These are phyloP conservation scores for Desmodus rotundus DNA, from an alignment of 2,113 vertebrate genomes.

Conservation along the genomic window DNA sequence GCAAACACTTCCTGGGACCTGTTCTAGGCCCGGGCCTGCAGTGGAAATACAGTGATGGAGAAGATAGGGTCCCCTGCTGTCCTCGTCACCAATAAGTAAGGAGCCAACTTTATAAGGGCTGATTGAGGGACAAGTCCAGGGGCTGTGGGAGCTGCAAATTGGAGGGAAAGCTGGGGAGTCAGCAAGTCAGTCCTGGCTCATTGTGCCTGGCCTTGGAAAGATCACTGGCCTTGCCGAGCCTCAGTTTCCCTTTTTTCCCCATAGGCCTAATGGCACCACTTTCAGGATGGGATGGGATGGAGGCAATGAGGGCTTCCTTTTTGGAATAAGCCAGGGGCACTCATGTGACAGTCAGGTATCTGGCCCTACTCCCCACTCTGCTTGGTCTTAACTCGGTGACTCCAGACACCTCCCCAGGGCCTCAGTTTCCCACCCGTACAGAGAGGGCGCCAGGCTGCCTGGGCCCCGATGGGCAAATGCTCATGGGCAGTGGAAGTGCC, in stretches of 20 bases:
- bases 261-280: not conserved
- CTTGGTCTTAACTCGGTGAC: not conserved
- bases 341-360: not conserved
- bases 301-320: not conserved
- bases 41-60: not conserved
- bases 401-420: not conserved
- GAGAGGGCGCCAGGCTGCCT: not conserved
- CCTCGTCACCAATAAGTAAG: not conserved
- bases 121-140: not conserved
- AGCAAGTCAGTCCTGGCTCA: not conserved
- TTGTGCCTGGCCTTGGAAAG: not conserved
- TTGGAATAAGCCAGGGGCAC: not conserved
- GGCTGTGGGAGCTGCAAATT: not conserved
- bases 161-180: not conserved
- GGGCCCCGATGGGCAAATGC: too few relatives aligned
- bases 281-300: not conserved
- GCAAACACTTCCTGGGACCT: not conserved
- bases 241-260: not conserved
- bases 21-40: not conserved
- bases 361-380: not conserved
- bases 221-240: not conserved
- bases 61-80: not conserved
- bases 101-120: not conserved
- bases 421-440: not conserved
- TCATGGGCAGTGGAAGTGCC: accelerated